phyloP scores from a whole-genome alignment of 2,113 vertebrate species.

The Eidolon helvum region DNA sequence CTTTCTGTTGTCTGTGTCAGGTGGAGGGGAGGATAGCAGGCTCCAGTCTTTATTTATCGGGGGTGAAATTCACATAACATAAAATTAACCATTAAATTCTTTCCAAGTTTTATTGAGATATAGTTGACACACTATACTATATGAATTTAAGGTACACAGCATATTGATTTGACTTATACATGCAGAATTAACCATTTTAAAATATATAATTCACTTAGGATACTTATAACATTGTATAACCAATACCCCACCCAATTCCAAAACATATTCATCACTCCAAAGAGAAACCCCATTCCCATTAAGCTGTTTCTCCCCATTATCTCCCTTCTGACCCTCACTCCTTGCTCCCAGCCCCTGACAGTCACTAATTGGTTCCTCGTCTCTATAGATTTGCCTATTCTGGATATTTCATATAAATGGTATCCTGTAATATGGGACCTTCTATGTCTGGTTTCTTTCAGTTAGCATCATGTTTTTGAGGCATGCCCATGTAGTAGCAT shows the following conservation, averaged over 20 bases:
- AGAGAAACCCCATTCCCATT: neutral
- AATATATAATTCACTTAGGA: neutral
- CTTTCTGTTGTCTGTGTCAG: neutral
- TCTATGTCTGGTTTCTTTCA: neutral
- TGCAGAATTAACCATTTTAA: neutral
- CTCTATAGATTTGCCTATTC: neutral
- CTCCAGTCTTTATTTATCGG: too few relatives aligned
- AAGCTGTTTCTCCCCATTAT: neutral
- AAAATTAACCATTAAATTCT: neutral
- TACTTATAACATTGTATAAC: rapidly evolving
- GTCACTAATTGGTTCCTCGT: neutral
- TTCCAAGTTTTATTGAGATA: neutral
- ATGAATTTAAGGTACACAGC: neutral
- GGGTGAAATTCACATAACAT: neutral
- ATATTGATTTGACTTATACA: neutral
- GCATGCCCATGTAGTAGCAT: rapidly evolving
- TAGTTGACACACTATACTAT: neutral
- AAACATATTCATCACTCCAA: rapidly evolving
- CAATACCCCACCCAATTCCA: neutral
- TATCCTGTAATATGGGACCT: neutral
- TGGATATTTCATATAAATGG: neutral
- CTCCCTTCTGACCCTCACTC: rapidly evolving
- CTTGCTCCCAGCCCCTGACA: too few relatives aligned
- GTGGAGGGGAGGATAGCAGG: neutral
- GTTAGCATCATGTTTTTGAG: neutral